phyloP scores from a whole-genome alignment of 1,140 invertebrate genomes.

The Physella acuta region DNA sequence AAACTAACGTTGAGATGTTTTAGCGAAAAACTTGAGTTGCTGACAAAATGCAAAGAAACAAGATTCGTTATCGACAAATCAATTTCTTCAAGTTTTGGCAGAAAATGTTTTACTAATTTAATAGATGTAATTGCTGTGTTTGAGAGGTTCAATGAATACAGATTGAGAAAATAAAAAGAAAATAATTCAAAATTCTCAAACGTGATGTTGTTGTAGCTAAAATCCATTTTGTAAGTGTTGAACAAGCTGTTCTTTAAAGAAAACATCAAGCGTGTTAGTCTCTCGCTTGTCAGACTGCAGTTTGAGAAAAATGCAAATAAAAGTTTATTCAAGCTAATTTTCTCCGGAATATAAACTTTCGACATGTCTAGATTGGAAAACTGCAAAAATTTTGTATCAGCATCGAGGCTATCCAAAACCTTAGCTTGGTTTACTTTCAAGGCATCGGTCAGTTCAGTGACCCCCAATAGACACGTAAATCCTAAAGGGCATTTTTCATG shows the following conservation, averaged over 20 bases:
- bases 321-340: neutral
- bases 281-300: neutral
- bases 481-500: neutral
- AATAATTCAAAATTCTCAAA: neutral
- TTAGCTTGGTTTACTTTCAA: neutral
- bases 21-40: neutral
- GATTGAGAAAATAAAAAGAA: neutral
- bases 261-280: too few relatives aligned
- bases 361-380: neutral
- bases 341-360: neutral
- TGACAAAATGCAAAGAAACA: neutral
- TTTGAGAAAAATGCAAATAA: neutral
- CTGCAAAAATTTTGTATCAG: neutral
- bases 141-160: neutral
- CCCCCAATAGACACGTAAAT: neutral
- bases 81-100: neutral
- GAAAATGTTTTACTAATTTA: neutral
- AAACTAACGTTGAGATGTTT: neutral
- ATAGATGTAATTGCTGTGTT: neutral
- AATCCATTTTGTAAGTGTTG: neutral
- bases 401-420: neutral
- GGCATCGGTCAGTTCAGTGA: neutral
- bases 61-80: neutral
- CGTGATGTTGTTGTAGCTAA: neutral
- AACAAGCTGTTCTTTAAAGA: too few relatives aligned